Evolutionary conservation across 2,113 vertebrate species (phyloP).

Genomic region (Callionymus lyra): DNA sequence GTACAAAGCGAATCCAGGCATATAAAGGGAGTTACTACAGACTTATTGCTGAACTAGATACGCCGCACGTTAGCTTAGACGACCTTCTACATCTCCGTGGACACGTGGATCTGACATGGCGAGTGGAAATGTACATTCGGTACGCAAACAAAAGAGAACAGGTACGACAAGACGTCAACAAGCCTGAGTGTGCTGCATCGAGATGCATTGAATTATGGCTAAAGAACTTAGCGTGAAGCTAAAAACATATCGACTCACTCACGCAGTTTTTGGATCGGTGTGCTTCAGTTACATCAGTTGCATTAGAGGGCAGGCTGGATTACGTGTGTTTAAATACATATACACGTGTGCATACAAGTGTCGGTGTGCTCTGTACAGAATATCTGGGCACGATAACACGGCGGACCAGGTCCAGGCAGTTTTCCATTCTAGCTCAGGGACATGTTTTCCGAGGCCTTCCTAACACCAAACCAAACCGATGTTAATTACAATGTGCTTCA

Average conservation of each 20-base stretch:
- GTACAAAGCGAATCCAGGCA: constrained; percentile 63
- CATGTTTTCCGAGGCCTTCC: constrained; percentile 34
- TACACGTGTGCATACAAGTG: constrained; percentile 10
- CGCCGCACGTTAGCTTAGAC: constrained; percentile 54
- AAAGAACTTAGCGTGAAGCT: constrained; percentile 23
- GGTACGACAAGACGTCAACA: constrained; percentile 27
- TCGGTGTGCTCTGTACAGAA: constrained; percentile 31
- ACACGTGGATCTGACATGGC: constrained; percentile 45
- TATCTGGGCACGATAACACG: constrained; percentile 15
- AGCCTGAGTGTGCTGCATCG: constrained; percentile 7
- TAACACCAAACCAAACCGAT: constrained; percentile 31
- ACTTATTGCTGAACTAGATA: constrained; percentile 75
- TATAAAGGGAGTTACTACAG: constrained; percentile 67
- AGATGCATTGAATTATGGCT: constrained; percentile 32
- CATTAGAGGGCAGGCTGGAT: constrained; percentile 34
- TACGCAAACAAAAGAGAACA: constrained; percentile 39
- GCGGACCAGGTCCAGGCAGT: constrained; percentile 16
- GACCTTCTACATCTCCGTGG: constrained; percentile 46
- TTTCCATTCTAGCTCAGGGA: constrained; percentile 11
- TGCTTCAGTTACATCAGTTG: constrained; percentile 38
- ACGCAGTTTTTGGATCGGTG: constrained; percentile 27
- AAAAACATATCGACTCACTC: constrained; percentile 28
- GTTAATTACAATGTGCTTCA: constrained; percentile 60
- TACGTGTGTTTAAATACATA: constrained; percentile 8
- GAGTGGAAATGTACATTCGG: constrained; percentile 54